Evolutionary conservation across 2,888 invertebrate species (phyloP).

Genomic region (Microctonus hyperodae): DNA sequence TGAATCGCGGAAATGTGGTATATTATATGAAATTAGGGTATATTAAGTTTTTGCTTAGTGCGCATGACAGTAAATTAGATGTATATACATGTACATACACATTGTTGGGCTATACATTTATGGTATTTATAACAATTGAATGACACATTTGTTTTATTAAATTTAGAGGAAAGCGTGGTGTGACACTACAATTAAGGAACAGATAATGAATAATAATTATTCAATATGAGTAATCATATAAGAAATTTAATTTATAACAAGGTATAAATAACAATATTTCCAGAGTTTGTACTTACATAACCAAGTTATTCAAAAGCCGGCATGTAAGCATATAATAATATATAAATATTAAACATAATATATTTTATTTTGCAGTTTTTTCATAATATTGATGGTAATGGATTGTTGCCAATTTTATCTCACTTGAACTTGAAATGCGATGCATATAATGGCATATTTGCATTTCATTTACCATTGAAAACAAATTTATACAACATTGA

Average conservation of each 20-base stretch:
- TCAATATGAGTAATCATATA: conserved; percentile 39
- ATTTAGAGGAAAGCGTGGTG: background rate
- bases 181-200: background rate
- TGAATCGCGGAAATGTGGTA: background rate
- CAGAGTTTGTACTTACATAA: conserved; percentile 18
- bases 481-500: conserved; percentile 43
- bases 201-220: background rate
- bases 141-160: background rate
- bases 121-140: background rate
- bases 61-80: too few relatives aligned
- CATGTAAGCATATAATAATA: too few relatives aligned
- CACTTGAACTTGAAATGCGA: conserved; percentile 43
- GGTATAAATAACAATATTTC: conserved; percentile 31
- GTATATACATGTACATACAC: too few relatives aligned
- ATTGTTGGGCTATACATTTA: too few relatives aligned
- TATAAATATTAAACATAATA: too few relatives aligned
- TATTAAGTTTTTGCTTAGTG: too few relatives aligned
- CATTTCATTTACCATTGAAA: conserved; percentile 46
- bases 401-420: conserved; percentile 38
- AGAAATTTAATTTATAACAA: conserved; percentile 38
- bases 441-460: conserved; percentile 38
- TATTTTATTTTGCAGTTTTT: conserved; percentile 47
- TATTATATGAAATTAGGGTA: too few relatives aligned
- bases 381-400: conserved; percentile 35
- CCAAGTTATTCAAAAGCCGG: conserved; percentile 23